Conservation (phyloP, 2,113 vertebrate species). For the Phalacrocorax carbo region DNA sequence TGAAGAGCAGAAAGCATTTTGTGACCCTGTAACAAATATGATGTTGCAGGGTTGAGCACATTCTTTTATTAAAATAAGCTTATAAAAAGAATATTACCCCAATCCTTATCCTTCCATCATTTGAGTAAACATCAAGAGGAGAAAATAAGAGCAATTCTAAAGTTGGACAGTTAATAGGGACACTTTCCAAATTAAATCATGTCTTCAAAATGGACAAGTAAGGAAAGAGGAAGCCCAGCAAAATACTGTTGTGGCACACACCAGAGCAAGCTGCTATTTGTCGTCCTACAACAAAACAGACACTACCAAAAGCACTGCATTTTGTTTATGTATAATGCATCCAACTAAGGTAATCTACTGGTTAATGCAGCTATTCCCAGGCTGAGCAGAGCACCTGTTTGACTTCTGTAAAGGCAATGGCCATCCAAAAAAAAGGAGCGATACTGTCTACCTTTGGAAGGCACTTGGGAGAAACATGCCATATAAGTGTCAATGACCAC, state of each 20-base stretch:
- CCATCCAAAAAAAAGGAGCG: neutral
- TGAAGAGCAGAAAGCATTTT: neutral
- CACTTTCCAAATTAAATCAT: neutral
- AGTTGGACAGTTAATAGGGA: neutral
- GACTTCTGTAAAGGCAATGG: neutral
- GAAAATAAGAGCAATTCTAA: neutral
- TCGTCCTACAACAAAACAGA: neutral
- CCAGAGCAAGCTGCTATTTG: neutral
- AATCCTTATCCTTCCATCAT: neutral
- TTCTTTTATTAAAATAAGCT: neutral
- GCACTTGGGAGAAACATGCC: neutral
- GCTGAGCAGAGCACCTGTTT: neutral
- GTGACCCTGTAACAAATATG: neutral
- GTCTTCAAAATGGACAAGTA: neutral
- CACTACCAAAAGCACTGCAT: neutral
- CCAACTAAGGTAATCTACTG: neutral
- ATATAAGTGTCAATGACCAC: neutral
- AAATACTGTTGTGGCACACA: neutral
- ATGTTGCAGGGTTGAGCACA: neutral
- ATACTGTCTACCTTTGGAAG: neutral
- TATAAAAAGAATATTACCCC: neutral
- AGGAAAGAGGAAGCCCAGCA: neutral
- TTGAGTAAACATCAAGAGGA: neutral
- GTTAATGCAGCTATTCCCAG: neutral
- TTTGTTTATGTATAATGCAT: neutral